Base-by-base conservation (phyloP, 2,113 vertebrate genomes). In the Siniperca chuatsi region DNA sequence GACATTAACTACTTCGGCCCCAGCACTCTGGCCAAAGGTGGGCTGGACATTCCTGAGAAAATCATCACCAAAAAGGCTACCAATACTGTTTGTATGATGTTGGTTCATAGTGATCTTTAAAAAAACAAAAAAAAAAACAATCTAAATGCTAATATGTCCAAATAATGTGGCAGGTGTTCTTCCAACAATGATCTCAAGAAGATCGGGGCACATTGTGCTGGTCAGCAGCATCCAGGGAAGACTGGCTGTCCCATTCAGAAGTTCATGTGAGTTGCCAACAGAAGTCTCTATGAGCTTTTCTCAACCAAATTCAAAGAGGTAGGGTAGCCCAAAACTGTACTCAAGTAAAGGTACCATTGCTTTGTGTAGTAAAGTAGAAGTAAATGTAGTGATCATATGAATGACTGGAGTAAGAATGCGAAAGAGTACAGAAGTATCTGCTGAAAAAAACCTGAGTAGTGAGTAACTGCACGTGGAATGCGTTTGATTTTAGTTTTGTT, bases 1-100 rank as follows among this genome's bases (percentile, higher is more conserved):
- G 97, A 99, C 44, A 95, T 96, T 79, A 99, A 99, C 86, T 99
- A 99, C 91, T 99, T 99, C 55, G 98, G 98, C 6, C 98, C 98
- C 66, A 95, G 97, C 90, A 96, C 97, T 8, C 90, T 99, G 92
- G 96, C 96, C 48, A 99, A 99, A 98, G 98, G 98, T 99, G 93
- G 0, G 85, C 0, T 4, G 2, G 21, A 84, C 61, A 15, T 33
- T 29, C 7, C 15, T 42, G 21, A 48, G 33, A 65, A 20, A 15
- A 23, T 42, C 20, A 13, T 7, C 12, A 37, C 4, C 8, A 46
- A 21, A 65, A 4, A 78, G 0, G 1, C 33, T 16, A 8, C 1
- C 11, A 5, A 0, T 52, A 4, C 8, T 23, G 16, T 83, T 16
- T 75, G 5, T 21, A 11, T 46, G 20, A 62, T 50, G 11, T 25